Conservation (phyloP, 2,797 vertebrate genomes). For the Crocodylus rhombifer region DNA sequence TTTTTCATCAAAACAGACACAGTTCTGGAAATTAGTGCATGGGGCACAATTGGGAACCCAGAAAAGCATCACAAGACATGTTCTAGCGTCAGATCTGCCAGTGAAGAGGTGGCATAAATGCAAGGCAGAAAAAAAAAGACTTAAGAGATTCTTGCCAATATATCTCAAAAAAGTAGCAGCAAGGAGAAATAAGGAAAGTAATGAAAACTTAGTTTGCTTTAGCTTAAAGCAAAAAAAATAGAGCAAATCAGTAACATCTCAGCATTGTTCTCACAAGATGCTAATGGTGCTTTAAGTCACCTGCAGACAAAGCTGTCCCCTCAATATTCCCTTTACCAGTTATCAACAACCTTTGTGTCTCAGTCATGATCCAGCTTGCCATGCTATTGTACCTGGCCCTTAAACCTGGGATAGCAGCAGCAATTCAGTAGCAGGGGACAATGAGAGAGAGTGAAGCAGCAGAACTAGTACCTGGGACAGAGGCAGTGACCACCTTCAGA, state of each 20-base stretch:
- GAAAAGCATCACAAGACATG: not conserved
- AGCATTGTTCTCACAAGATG: not conserved
- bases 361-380: no score
- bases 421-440: no score
- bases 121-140: not conserved
- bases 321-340: no score
- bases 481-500: no score
- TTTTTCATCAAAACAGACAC: not conserved
- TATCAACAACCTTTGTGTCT: no score
- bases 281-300: not conserved
- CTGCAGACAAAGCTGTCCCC: not conserved
- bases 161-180: not conserved
- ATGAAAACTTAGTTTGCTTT: not conserved
- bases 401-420: no score
- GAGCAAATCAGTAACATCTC: not conserved
- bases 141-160: fast-evolving
- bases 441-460: no score
- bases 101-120: not conserved
- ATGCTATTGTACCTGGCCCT: no score
- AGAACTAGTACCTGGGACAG: no score
- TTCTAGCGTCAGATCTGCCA: not conserved
- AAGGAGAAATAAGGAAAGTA: not conserved
- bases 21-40: not conserved
- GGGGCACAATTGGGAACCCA: not conserved
- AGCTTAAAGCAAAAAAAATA: not conserved